Evolutionary conservation across 64 coral and sea anemone species (phyloP).

Genomic region (Stylophora pistillata): DNA sequence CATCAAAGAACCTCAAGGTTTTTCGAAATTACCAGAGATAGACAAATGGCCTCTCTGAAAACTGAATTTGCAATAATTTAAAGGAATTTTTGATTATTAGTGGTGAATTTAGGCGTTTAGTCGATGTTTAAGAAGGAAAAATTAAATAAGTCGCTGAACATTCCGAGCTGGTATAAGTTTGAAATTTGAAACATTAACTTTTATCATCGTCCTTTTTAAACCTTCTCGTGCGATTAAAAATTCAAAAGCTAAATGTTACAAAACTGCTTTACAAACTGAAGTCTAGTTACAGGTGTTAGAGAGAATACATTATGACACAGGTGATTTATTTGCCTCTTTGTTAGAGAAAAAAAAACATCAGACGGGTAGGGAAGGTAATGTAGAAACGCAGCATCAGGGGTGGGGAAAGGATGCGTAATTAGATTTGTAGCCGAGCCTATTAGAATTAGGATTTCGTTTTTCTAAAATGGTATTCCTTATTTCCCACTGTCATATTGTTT

Average conservation of each 20-base stretch:
- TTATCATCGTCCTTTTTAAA: not conserved
- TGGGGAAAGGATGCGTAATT: not conserved
- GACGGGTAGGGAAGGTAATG: no score
- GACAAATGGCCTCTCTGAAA: not conserved
- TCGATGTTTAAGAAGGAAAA: not conserved
- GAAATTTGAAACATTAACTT: not conserved
- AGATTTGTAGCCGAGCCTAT: not conserved
- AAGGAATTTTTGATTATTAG: not conserved
- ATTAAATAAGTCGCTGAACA: not conserved
- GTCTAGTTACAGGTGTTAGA: not conserved
- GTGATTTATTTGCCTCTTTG: not conserved
- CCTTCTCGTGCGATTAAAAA: not conserved
- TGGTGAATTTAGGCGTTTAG: not conserved
- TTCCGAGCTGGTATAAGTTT: no score
- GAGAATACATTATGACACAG: not conserved
- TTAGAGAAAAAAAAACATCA: not conserved
- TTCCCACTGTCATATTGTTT: not conserved
- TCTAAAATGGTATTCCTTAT: not conserved
- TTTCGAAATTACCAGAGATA: not conserved
- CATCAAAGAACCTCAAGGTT: not conserved
- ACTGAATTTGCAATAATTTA: not conserved
- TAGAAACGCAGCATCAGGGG: not conserved
- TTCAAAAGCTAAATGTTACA: conserved; percentile 22
- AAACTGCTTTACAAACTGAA: conserved; percentile 19
- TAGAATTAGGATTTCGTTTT: no score